Conservation (phyloP, 1,140 invertebrate species). For the Papilio machaon region DNA sequence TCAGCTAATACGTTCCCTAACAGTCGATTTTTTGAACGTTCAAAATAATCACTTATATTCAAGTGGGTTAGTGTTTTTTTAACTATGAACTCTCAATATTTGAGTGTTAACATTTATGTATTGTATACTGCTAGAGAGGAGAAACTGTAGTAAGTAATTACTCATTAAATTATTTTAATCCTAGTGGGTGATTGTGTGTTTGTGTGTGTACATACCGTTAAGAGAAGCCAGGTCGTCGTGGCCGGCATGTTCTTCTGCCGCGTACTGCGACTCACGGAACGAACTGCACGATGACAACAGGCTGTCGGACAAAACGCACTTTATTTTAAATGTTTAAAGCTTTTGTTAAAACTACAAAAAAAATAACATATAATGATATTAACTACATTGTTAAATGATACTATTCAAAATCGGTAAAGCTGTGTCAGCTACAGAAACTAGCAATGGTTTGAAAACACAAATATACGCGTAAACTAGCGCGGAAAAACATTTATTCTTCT, state of each 20-base stretch:
- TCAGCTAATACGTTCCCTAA: neutral
- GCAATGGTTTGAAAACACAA: neutral
- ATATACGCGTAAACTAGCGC: neutral
- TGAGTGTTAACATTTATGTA: neutral
- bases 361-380: neutral
- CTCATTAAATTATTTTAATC: neutral
- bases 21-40: neutral
- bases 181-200: slow-evolving; percentile 1
- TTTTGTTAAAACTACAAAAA: neutral
- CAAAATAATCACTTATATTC: neutral
- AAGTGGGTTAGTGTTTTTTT: neutral
- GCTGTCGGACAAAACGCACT: slow-evolving; percentile 74
- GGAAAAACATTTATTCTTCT: slow-evolving; percentile 9
- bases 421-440: neutral
- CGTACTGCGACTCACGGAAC: slow-evolving; percentile 88
- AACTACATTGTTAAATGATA: neutral
- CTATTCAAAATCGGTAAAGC: neutral
- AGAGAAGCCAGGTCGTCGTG: slow-evolving; percentile 84
- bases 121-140: neutral
- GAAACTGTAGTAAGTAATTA: neutral
- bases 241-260: slow-evolving; percentile 71
- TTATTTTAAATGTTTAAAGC: neutral
- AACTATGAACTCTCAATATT: too few relatives aligned
- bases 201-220: slow-evolving; percentile 83
- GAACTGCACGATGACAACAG: slow-evolving; percentile 92